Percentiles rank a stretch among this genome's conserved stretches.
Evolutionary conservation across 2,113 vertebrate genomes (phyloP).

Genomic region (Chloropsis cyanopogon): DNA sequence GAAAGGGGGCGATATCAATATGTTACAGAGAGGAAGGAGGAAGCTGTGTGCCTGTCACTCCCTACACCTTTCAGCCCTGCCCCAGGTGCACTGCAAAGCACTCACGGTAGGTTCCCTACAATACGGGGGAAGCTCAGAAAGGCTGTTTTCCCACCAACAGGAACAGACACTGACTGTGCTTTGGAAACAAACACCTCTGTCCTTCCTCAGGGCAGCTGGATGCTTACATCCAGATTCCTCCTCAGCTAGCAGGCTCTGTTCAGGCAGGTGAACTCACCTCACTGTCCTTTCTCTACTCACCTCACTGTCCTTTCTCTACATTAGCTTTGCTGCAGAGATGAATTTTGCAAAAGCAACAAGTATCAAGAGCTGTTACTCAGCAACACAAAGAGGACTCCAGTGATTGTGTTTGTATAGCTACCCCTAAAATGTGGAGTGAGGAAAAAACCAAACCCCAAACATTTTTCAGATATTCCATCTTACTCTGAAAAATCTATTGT

Average conservation of each 20-base stretch:
- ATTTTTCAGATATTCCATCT: not conserved
- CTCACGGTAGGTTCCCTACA: not conserved
- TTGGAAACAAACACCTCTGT: not conserved
- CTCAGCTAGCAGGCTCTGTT: not conserved
- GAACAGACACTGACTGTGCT: not conserved
- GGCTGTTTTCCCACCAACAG: not conserved
- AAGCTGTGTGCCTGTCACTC: accelerated
- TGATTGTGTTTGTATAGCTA: not conserved
- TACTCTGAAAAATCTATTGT: not conserved
- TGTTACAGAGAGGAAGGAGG: not conserved
- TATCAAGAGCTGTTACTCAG: not conserved
- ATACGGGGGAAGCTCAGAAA: not conserved
- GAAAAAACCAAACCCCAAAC: accelerated
- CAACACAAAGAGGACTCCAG: not conserved
- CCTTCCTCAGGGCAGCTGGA: not conserved
- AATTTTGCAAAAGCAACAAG: not conserved
- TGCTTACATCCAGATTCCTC: not conserved
- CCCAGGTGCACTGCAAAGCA: accelerated
- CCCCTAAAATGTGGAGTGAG: not conserved
- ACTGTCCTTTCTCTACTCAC: not conserved
- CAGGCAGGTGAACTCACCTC: not conserved
- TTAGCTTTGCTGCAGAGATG: not conserved
- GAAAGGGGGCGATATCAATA: not conserved
- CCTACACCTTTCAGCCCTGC: not conserved
- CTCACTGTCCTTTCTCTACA: not conserved